Base-by-base conservation (phyloP, 2,888 invertebrate genomes). In the Terebella lapidaria region DNA sequence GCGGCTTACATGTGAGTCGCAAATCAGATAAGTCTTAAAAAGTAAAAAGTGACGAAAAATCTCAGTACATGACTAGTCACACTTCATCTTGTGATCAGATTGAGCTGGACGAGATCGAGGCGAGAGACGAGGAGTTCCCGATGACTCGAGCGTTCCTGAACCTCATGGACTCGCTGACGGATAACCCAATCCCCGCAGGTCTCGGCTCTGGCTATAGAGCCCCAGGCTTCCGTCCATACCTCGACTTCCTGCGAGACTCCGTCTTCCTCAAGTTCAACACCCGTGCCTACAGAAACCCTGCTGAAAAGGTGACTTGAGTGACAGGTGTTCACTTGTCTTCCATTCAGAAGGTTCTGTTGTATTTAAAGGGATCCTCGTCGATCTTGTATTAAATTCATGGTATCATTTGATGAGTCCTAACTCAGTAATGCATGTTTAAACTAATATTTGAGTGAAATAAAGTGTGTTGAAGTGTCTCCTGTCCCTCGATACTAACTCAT, bases 91-190 rank as follows among this genome's bases (percentile, higher is more conserved):
- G 18, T 49, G 18, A 49, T 55, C 85, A 89, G 81, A 89, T 90
- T n/a, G 96, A 96, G 81, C 83, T 96, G 28, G 91, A 91, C 64
- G 94, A 96, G 83, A 88, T 93, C 59, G 96, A 96, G 79, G 88
- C 92, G 3, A 86, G 94, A 52, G 86, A 89, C 76, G 95, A 95
- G 77, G 90, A 90, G 67, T 96, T 92, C 83, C 91, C 92, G 0
- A 81, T 96, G 63, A 92, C 93, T 0, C 85, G 88, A 65, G 91
- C 92, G 1, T 87, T 94, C 77, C 82, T 96, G 4, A 81, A 85
- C 56, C 84, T 95, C 5, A 76, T 96, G 22, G 86, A 88, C 67
- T 84, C 87, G 0, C 83, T 96, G 56, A 88, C 90, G 20, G 72
- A 75, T 60, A 71, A 73, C 22, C 74, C 76, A 15, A 69, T 78